A percentile compares a stretch with the other conserved stretches of the same genome.
phyloP scores from a whole-genome alignment of 1,140 invertebrate genomes.

The Drosophila burlai region DNA sequence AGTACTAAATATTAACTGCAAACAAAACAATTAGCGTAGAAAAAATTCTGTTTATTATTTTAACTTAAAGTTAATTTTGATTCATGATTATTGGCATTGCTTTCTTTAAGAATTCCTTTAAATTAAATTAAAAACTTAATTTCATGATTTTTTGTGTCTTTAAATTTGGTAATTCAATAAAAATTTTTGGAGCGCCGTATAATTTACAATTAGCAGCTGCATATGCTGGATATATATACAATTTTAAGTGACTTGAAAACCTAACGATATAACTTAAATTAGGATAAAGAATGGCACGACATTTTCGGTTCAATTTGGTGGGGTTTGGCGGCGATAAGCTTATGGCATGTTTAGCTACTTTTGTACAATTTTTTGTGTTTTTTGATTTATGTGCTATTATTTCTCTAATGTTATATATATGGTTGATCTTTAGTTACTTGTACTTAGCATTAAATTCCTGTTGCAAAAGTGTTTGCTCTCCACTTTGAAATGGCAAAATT shows the following conservation, averaged over 20 bases:
- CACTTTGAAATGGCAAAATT: constrained; percentile 42
- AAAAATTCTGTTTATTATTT: constrained; percentile 36
- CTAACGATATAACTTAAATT: constrained; percentile 44
- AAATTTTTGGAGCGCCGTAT: constrained; percentile 53
- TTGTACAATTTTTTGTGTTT: constrained; percentile 65
- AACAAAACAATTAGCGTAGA: constrained; percentile 72
- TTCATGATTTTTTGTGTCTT: constrained; percentile 13
- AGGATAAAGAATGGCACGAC: constrained; percentile 64
- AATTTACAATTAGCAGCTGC: constrained; percentile 73
- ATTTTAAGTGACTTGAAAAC: constrained; percentile 35
- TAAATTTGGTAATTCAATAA: constrained; percentile 17
- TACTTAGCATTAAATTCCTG: constrained; percentile 81
- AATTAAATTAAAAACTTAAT: constrained; percentile 49
- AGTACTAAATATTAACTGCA: constrained; percentile 55
- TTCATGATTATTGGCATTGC: constrained; percentile 63
- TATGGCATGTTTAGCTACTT: constrained; percentile 45
- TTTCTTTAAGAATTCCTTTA: constrained; percentile 75
- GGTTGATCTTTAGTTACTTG: constrained; percentile 50
- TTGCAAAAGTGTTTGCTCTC: constrained; percentile 45
- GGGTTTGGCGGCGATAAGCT: constrained; percentile 44
- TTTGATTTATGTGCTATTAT: constrained; percentile 68
- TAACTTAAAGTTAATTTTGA: constrained; percentile 81
- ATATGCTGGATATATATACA: constrained; percentile 64
- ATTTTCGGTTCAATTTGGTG: constrained; percentile 54
- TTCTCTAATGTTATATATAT: constrained; percentile 32